Evolutionary conservation across 2,888 invertebrate genomes (phyloP).

Genomic region (Nymphalis polychloros): DNA sequence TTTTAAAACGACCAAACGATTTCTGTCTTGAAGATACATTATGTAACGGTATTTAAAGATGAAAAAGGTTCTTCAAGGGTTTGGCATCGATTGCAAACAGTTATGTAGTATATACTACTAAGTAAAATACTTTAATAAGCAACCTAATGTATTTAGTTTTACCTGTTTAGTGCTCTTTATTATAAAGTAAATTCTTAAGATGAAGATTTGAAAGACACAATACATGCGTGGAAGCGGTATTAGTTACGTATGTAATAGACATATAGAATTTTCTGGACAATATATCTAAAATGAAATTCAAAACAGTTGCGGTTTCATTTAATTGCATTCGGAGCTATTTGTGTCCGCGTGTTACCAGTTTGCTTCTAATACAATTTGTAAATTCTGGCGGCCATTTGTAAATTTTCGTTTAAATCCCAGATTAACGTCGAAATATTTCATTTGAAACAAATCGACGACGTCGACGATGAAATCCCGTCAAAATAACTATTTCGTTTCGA

Average conservation of each 20-base stretch:
- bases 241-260: too few species aligned
- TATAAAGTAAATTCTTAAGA: too few species aligned
- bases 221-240: too few species aligned
- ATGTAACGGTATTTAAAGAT: neutral
- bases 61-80: too few species aligned
- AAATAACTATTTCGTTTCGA: neutral
- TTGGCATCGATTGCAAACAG: too few species aligned
- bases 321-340: neutral
- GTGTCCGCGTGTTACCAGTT: too few species aligned
- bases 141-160: too few species aligned
- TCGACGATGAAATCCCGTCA: neutral
- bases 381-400: neutral
- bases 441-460: neutral
- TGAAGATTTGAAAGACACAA: too few species aligned
- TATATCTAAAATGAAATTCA: neutral
- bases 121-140: too few species aligned
- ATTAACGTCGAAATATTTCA: slow-evolving; percentile 8
- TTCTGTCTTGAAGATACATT: neutral
- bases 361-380: neutral
- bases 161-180: too few species aligned
- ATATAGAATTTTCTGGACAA: too few species aligned
- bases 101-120: too few species aligned
- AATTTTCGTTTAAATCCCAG: neutral
- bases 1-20: slow-evolving; percentile 8
- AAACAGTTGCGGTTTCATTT: slow-evolving; percentile 6